Evolutionary conservation across 2,888 invertebrate species (phyloP), one percentile per base, ranked within the genome.

Genomic region (Encarsia formosa): DNA sequence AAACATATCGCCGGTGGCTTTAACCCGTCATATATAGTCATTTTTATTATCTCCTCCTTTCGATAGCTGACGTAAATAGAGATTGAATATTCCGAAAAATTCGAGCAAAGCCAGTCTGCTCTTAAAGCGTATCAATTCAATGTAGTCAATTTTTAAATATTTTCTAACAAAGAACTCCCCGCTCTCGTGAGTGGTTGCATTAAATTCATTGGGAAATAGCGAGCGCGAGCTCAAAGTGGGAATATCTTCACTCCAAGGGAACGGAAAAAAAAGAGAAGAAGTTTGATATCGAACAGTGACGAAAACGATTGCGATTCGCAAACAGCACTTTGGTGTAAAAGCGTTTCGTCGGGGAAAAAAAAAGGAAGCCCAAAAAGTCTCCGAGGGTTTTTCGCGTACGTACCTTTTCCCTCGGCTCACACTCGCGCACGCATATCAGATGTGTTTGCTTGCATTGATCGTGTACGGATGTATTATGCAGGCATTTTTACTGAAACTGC

Each of bases 401-500:
- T 15, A 41, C 34, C 16, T 29, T 15, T 32, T 32, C 18, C 15
- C 23, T 23, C 16, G 15, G 22, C 23, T 23, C 24, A 23, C n/a
- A 34, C n/a, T 6, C 34, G 34, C 5, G n/a, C 16, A 34, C 34
- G 16, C 34, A n/a, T 34, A 34, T 34, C 34, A 15, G 34, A n/a
- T 5, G 5, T 34, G 29, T 29, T 13, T 20, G 20, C 20, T 5
- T 5, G 9, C 37, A 5, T n/a, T n/a, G n/a, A 9, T 37, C 37
- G 5, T 19, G 19, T 19, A 9, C 18, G 18, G 13, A 39, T 44
- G n/a, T 32, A 45, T 51, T 40, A 51, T 39, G 45, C 20, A 40
- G 40, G 32, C 34, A 62, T 63, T 57, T 29, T 38, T 5, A 19
- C 51, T 35, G 54, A 50, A 62, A 59, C 56, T 57, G 50, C 51